These are phyloP conservation scores for Agapornis canus DNA, from an alignment of 2,797 vertebrate genomes.

Conservation along the genomic window DNA sequence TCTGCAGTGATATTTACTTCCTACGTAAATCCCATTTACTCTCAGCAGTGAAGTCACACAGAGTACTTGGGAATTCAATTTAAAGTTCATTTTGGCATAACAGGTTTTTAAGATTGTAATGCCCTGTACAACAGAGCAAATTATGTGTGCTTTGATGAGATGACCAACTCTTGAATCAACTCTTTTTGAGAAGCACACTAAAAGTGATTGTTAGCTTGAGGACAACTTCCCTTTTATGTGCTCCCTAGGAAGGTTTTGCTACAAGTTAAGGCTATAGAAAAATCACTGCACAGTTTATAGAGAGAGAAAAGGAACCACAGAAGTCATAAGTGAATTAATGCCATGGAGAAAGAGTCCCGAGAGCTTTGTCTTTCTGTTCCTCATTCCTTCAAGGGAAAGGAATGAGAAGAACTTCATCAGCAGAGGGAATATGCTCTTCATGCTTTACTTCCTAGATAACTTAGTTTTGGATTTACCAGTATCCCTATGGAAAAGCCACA, in stretches of 20 bases:
- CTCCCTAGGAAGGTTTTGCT: neutral
- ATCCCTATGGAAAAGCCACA: neutral
- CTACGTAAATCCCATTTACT: neutral
- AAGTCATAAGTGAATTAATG: neutral
- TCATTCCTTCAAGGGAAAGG: neutral
- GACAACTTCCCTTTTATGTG: neutral
- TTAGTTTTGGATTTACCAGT: neutral
- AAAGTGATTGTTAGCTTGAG: neutral
- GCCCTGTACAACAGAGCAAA: neutral
- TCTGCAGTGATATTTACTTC: neutral
- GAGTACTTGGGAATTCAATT: neutral
- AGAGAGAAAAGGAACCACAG: neutral
- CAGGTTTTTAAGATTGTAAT: neutral
- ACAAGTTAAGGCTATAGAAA: neutral
- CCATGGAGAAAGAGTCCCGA: neutral
- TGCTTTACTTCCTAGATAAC: neutral
- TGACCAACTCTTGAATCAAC: neutral
- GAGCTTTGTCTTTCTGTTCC: neutral
- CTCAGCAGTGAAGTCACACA: slow-evolving; percentile 5
- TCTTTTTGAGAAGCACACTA: neutral
- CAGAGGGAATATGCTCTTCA: neutral
- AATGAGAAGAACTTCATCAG: neutral
- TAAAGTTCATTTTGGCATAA: neutral
- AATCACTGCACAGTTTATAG: neutral
- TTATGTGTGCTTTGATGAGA: neutral